Percentiles rank a stretch among this genome's conserved stretches.
phyloP scores from a whole-genome alignment of 1,140 invertebrate species.

The Pissodes strobi region DNA sequence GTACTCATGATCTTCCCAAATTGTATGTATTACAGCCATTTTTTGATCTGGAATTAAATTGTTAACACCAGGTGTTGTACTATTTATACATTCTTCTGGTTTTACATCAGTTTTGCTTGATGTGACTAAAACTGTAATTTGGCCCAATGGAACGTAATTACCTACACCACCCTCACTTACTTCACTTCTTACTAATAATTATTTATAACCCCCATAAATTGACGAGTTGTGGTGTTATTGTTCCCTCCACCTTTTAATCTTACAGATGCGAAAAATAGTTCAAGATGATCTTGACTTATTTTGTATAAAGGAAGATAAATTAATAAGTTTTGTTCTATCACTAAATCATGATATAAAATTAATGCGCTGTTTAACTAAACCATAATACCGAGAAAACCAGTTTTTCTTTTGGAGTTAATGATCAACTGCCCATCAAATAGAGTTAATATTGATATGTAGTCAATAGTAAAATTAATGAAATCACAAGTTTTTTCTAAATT shows the following conservation, averaged over 20 bases:
- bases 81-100: not conserved
- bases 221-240: slow-evolving; percentile 5
- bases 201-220: slow-evolving; percentile 3
- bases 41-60: too few relatives aligned
- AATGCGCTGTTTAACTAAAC: slow-evolving; percentile 1
- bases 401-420: slow-evolving; percentile 11
- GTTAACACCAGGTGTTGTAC: not conserved
- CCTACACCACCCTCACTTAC: not conserved
- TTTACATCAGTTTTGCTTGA: not conserved
- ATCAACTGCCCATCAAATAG: too few relatives aligned
- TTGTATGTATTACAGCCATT: too few relatives aligned
- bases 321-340: not conserved
- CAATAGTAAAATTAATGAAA: too few relatives aligned
- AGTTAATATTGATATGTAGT: too few relatives aligned
- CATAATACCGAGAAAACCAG: slow-evolving; percentile 15
- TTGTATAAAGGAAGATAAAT: slow-evolving; percentile 9
- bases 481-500: too few relatives aligned
- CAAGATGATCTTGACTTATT: slow-evolving; percentile 6
- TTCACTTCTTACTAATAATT: slow-evolving; percentile 1
- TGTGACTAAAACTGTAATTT: not conserved
- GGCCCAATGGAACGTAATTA: slow-evolving; percentile 1
- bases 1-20: not conserved
- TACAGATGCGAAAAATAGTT: slow-evolving; percentile 4
- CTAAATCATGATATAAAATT: not conserved
- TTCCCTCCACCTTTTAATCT: not conserved